Percentiles rank a stretch among this genome's conserved stretches.
Evolutionary conservation across 2,797 vertebrate genomes (phyloP).

Genomic region (Hippoglossus hippoglossus): DNA sequence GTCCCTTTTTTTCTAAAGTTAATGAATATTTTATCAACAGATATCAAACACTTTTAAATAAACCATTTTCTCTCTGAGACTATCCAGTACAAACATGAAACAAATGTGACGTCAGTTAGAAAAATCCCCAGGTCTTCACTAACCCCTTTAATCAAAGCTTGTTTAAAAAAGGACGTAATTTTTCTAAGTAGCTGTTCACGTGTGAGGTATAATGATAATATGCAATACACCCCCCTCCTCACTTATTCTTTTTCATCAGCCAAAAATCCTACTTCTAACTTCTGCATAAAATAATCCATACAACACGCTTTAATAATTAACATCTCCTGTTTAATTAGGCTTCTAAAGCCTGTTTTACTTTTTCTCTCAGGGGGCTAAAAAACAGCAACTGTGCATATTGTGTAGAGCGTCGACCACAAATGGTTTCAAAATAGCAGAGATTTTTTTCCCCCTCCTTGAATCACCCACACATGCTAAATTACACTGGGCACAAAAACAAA

Average conservation of each 20-base stretch:
- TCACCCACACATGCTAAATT: slow-evolving; percentile 56
- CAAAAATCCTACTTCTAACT: background rate
- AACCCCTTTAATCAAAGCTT: background rate
- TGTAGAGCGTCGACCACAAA: slow-evolving; percentile 38
- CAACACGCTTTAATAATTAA: slow-evolving; percentile 74
- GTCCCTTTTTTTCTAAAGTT: too few species aligned
- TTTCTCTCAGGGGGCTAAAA: slow-evolving; percentile 65
- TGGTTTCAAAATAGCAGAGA: slow-evolving; percentile 51
- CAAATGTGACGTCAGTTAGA: background rate
- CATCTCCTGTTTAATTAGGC: slow-evolving; percentile 75
- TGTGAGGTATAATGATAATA: background rate
- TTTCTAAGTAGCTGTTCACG: too few species aligned
- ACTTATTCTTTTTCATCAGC: background rate
- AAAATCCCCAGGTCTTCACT: background rate
- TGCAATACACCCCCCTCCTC: background rate
- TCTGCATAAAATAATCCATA: slow-evolving; percentile 39
- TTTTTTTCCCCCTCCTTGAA: slow-evolving; percentile 27
- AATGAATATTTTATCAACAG: slow-evolving; percentile 1
- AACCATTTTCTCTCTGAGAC: slow-evolving; percentile 7
- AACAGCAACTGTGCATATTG: slow-evolving; percentile 68
- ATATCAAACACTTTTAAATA: slow-evolving; percentile 31
- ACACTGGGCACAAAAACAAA: slow-evolving; percentile 35
- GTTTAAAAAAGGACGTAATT: background rate
- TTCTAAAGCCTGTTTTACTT: slow-evolving; percentile 59
- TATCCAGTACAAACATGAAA: slow-evolving; percentile 6